Evolutionary conservation across 2,113 vertebrate genomes (phyloP).

Genomic region (Tangachromis dhanisi): DNA sequence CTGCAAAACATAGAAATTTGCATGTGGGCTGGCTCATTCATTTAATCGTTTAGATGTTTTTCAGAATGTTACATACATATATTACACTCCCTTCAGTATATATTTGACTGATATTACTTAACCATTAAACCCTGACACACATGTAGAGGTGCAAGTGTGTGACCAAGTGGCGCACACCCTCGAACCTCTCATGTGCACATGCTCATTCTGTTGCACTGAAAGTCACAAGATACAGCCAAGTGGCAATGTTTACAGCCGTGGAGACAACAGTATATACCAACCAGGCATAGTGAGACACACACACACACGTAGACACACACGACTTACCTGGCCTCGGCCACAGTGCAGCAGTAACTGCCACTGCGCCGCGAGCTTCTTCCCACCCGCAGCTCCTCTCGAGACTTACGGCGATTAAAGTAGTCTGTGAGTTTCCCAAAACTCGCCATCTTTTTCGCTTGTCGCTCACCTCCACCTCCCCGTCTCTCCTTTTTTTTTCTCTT

Average conservation of each 20-base stretch:
- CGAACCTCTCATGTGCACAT: background rate
- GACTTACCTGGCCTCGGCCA: conserved; percentile 85
- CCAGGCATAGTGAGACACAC: background rate
- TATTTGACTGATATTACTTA: background rate
- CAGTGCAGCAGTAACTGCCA: conserved; percentile 83
- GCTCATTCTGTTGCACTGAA: background rate
- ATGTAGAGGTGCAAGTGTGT: background rate
- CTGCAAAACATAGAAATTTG: background rate
- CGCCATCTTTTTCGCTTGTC: conserved; percentile 68
- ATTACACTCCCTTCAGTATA: background rate
- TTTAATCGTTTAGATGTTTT: background rate
- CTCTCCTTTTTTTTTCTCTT: background rate
- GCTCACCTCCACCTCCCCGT: background rate
- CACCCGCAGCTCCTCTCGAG: conserved; percentile 80
- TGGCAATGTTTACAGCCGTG: background rate
- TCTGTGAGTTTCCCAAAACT: conserved; percentile 91
- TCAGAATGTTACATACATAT: background rate
- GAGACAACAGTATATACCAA: background rate
- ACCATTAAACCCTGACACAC: background rate
- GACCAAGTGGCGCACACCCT: background rate
- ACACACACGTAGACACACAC: background rate
- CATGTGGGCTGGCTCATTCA: background rate
- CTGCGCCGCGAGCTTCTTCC: conserved; percentile 74
- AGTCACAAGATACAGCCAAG: background rate
- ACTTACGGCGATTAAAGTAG: conserved; percentile 86